These are phyloP conservation scores for Electrophaes corylata DNA, from an alignment of 2,888 invertebrate genomes.

Conservation along the genomic window DNA sequence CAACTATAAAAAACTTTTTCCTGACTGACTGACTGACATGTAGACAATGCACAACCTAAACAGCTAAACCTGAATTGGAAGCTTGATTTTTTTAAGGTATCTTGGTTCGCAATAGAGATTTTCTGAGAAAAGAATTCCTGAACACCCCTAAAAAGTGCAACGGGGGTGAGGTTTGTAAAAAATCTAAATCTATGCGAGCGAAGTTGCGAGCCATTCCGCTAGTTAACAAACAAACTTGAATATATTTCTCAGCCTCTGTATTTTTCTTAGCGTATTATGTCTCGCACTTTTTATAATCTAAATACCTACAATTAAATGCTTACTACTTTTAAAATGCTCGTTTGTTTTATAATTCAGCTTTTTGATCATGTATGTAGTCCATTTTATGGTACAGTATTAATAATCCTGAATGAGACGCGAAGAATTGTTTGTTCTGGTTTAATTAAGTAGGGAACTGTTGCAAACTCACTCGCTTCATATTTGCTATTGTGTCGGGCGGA, in stretches of 20 bases:
- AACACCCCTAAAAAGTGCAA: too few relatives aligned
- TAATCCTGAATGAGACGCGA: slow-evolving; percentile 22
- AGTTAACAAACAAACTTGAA: too few relatives aligned
- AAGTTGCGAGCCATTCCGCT: too few relatives aligned
- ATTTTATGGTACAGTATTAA: slow-evolving; percentile 19
- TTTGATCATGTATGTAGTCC: slow-evolving; percentile 29
- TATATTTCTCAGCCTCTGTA: slow-evolving; percentile 32
- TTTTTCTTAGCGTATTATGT: not conserved
- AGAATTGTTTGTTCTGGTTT: slow-evolving; percentile 51
- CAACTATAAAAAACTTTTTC: too few relatives aligned
- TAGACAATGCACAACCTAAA: too few relatives aligned
- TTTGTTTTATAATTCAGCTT: slow-evolving; percentile 33
- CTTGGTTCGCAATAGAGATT: too few relatives aligned
- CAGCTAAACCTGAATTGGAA: too few relatives aligned
- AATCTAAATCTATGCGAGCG: too few relatives aligned
- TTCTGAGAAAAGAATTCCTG: too few relatives aligned
- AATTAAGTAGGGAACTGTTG: slow-evolving; percentile 46
- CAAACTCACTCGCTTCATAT: slow-evolving; percentile 37
- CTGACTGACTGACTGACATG: too few relatives aligned
- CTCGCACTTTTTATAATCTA: slow-evolving; percentile 31
- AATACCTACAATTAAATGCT: slow-evolving; percentile 40
- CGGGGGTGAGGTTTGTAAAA: too few relatives aligned
- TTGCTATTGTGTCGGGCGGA: slow-evolving; percentile 40
- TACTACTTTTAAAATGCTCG: slow-evolving; percentile 42
- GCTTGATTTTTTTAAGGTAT: too few relatives aligned